Evolutionary conservation across 2,113 vertebrate species (phyloP).

Genomic region (Eulemur rufifrons): DNA sequence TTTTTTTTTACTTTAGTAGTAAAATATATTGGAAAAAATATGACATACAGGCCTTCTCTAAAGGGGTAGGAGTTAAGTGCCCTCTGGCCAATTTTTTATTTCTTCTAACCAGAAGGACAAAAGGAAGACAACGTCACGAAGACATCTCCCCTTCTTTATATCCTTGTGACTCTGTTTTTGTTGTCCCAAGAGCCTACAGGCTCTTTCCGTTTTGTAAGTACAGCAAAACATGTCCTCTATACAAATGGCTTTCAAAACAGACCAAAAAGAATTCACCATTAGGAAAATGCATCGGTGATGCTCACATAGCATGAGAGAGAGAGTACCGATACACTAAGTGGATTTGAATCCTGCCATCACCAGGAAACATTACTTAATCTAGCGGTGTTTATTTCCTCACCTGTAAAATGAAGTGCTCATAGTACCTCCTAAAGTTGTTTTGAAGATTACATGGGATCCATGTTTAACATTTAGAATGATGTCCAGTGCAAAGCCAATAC

Average conservation of each 20-base stretch:
- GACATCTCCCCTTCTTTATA: background rate
- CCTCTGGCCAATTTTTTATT: background rate
- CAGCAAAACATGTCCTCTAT: background rate
- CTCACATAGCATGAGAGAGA: background rate
- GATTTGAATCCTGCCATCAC: background rate
- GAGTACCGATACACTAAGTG: background rate
- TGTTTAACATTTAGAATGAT: background rate
- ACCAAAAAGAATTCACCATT: background rate
- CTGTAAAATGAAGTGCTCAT: background rate
- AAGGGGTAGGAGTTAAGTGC: background rate
- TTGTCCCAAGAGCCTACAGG: constrained; percentile 14
- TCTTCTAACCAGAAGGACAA: background rate
- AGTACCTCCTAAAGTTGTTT: background rate
- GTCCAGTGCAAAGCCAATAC: background rate
- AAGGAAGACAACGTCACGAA: background rate
- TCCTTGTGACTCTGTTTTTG: background rate
- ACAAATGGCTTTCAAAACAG: background rate
- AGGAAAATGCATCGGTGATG: background rate
- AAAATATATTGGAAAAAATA: background rate
- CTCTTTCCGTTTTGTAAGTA: constrained; percentile 13
- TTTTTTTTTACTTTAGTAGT: background rate
- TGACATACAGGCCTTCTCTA: background rate
- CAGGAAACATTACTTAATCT: background rate
- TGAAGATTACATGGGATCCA: background rate
- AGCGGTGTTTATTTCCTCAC: background rate